A percentile compares a stretch with the other conserved stretches of the same genome.
Conservation (phyloP, 1,140 invertebrate genomes). For the Medauroidea extradentata region DNA sequence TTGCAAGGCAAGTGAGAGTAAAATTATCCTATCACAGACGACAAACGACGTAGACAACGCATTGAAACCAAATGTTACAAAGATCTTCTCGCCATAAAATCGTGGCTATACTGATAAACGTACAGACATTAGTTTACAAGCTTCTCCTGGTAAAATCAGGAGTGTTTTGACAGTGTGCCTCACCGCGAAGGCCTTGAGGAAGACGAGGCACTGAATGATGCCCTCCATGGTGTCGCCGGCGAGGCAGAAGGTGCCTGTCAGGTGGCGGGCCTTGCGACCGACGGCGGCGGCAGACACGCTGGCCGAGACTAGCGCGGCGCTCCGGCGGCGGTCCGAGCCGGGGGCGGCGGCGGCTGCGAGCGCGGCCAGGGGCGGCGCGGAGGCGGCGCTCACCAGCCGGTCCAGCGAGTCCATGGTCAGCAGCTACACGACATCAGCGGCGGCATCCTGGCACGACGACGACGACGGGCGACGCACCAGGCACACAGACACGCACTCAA, state of each 20-base stretch:
- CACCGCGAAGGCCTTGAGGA: constrained; percentile 88
- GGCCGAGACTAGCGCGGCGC: constrained; percentile 23
- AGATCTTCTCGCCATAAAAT: too few relatives aligned
- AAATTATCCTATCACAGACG: too few relatives aligned
- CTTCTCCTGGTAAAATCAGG: too few relatives aligned
- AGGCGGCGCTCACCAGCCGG: constrained; percentile 55
- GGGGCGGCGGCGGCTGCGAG: constrained; percentile 52
- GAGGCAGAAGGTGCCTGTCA: constrained; percentile 80
- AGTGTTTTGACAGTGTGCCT: constrained; percentile 36
- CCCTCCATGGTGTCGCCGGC: constrained; percentile 88
- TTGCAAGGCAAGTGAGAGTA: too few relatives aligned
- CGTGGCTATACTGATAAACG: too few relatives aligned
- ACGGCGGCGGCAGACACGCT: constrained; percentile 59
- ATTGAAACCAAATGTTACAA: too few relatives aligned
- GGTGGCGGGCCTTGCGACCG: constrained; percentile 69
- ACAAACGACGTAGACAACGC: too few relatives aligned
- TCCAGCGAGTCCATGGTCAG: constrained; percentile 77
- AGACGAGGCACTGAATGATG: constrained; percentile 86
- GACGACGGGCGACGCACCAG: too few relatives aligned
- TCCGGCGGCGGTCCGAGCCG: constrained; percentile 46
- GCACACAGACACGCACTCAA: too few relatives aligned
- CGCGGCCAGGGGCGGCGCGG: constrained; percentile 44
- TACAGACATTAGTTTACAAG: too few relatives aligned
- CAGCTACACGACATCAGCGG: too few relatives aligned
- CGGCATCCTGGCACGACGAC: too few relatives aligned